phyloP scores from a whole-genome alignment of 2,888 invertebrate species.

The Brachypalpus laphriformis region DNA sequence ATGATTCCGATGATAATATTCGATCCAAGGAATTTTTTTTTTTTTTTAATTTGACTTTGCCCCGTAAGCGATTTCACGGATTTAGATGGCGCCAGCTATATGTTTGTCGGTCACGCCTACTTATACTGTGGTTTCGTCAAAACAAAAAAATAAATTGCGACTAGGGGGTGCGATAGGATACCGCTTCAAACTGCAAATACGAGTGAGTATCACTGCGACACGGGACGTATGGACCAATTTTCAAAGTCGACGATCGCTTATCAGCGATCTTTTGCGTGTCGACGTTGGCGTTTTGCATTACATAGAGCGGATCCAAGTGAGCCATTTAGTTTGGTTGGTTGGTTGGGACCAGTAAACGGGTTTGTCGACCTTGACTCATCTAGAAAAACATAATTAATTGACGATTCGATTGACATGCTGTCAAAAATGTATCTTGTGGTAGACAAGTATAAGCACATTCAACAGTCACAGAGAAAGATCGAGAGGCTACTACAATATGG shows the following conservation, averaged over 20 bases:
- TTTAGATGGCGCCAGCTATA: constrained; percentile 54
- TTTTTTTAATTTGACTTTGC: constrained; percentile 1
- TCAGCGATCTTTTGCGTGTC: constrained; percentile 14
- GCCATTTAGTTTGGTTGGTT: neutral
- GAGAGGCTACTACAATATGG: no score
- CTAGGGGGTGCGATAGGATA: neutral
- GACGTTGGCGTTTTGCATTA: constrained; percentile 10
- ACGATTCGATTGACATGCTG: constrained; percentile 61
- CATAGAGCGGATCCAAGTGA: no score
- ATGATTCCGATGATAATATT: constrained; percentile 43
- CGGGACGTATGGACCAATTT: neutral
- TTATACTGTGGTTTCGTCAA: neutral
- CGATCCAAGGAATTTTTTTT: neutral
- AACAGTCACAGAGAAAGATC: no score
- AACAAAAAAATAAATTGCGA: neutral
- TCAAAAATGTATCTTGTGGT: constrained; percentile 43
- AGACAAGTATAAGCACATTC: neutral
- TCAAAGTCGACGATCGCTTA: constrained; percentile 38
- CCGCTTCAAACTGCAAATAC: neutral
- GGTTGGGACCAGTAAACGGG: constrained; percentile 21
- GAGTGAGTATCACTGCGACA: no score
- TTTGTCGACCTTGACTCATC: constrained; percentile 63
- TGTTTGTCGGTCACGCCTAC: constrained; percentile 39
- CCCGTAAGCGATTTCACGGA: constrained; percentile 6
- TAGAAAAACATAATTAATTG: constrained; percentile 60